Base-by-base conservation (phyloP, 2,113 vertebrate genomes). In the Phycodurus eques region DNA sequence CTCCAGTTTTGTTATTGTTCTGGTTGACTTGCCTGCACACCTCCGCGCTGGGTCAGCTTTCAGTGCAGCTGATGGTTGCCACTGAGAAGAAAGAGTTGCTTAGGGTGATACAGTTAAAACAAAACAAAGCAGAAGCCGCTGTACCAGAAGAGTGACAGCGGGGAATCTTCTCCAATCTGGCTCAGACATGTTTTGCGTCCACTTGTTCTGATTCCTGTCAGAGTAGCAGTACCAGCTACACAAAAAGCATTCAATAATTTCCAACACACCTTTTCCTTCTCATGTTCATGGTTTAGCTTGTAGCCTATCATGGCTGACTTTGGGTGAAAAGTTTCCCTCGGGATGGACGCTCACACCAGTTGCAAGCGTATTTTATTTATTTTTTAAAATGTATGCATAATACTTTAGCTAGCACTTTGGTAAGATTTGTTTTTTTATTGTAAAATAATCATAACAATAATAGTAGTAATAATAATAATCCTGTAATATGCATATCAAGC, bases 1-100 rank as follows among this genome's bases (percentile, higher is more conserved):
- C 84, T 87, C 78, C 78, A 84, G 85, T 88, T 91, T 92, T 88
- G 89, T 89, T 90, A 84, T 87, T 89, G 88, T 91, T 91, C 83
- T 89, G 90, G 80, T 90, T 75, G 78, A 80, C 83, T 91, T 88
- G 80, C 75, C 87, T 76, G 74, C 82, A 88, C 86, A 88, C 90
- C 86, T 90, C 82, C 68, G 81, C 72, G 57, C 77, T 83, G 72
- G 83, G 80, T 88, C 62, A 49, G 71, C 79, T 91, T 91, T 90
- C 91, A 90, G 46, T 61, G 75, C 77, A 68, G 80, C 75, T 85
- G 81, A 88, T 77, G 77, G 81, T 86, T 87, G 76, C 74, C 77
- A 75, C 85, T 64, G 73, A 77, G 82, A 72, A 84, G 90, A 87
- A 78, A 73, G 82, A 66, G n/a, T 66, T 47, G 64, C 64, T 66